Evolutionary conservation across 2,113 vertebrate species (phyloP), one percentile per base, ranked within the genome.

Genomic region (Thryonomys swinderianus): DNA sequence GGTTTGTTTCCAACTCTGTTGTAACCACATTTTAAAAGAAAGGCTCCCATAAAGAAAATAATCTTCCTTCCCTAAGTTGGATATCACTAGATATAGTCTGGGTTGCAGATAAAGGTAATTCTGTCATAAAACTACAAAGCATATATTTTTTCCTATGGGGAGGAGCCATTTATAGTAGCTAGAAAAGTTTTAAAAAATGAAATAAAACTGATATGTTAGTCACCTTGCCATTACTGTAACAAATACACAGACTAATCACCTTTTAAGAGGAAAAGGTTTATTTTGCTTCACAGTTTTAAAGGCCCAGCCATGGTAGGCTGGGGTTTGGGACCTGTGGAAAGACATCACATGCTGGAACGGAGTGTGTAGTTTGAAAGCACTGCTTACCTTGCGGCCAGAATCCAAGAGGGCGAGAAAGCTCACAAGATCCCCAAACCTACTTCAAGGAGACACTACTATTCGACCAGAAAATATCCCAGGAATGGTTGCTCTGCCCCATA

Each of bases 1-100:
- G 91, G 89, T 80, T 93, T 93, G 67, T 96, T 98, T 97, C 64
- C 61, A 93, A 91, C 59, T 96, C 69, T 97, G 84, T 88, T 92
- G n/a, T 89, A 97, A 96, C 83, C 91, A 80, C 97, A 80, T 94
- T 95, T 7, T 66, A 96, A 93, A 74, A 86, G 59, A 82, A 62
- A 91, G 53, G 34, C 7, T 42, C 95, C 13, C 57, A 62, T 91
- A 69, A 92, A 86, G 88, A 96, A 95, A 97, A 93, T 93, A 94
- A 57, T 23, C 80, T 95, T 92, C 76, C 71, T 92, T 96, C 76
- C 78, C 48, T 83, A 80, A 67, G 91, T 71, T 93, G 40, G 76
- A 62, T 93, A 82, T 95, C 40, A 62, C 90, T 89, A 92, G 11
- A 94, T 37, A 79, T 57, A 94, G 85, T 88, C 91, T 62, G 57